A percentile compares a stretch with the other conserved stretches of the same genome.
These are phyloP conservation scores for Columba livia DNA, from an alignment of 2,113 vertebrate species.

Conservation along the genomic window DNA sequence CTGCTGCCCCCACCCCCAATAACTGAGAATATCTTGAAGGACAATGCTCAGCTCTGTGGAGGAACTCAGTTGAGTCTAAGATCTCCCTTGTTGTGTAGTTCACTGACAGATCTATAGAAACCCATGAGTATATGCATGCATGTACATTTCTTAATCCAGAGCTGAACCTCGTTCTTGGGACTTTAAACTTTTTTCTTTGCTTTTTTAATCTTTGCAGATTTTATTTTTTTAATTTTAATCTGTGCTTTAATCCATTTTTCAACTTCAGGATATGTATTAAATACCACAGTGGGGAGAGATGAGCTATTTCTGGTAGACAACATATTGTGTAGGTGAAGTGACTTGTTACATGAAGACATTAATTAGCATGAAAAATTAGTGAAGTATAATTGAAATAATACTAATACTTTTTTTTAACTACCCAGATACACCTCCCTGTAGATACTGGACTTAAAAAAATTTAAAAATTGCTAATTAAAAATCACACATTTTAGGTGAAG, in stretches of 20 bases:
- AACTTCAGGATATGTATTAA: background rate
- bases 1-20: background rate
- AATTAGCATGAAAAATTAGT: background rate
- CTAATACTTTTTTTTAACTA: background rate
- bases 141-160: background rate
- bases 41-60: background rate
- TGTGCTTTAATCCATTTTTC: background rate
- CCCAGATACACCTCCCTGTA: background rate
- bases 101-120: background rate
- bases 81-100: background rate
- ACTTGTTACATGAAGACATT: background rate
- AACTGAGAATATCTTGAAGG: background rate
- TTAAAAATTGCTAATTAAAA: slow-evolving; percentile 18
- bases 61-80: background rate
- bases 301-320: background rate
- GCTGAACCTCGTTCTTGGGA: background rate
- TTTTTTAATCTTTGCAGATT: background rate
- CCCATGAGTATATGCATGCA: background rate
- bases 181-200: rapidly evolving
- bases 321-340: background rate
- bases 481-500: background rate
- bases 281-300: background rate
- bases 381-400: background rate
- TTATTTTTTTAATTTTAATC: background rate
- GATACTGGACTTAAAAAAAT: background rate